Evolutionary conservation across 2,888 invertebrate genomes (phyloP), one percentile per base, ranked within the genome.

Genomic region (Phengaris alcon): DNA sequence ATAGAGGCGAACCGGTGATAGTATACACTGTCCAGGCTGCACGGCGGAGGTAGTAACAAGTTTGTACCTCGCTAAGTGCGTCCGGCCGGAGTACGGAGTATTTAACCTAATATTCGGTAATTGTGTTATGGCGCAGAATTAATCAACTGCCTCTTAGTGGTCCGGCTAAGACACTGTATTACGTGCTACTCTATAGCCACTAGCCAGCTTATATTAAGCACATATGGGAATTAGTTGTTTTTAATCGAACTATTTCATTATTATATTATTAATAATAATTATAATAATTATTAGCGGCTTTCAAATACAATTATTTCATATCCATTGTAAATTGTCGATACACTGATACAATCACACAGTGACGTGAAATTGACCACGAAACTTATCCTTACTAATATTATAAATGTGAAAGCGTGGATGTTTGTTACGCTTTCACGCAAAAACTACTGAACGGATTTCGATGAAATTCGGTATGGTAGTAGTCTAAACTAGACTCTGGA

Each of bases 101-200:
- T 88, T 89, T 92, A 93, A 93, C 91, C 90, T 90, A 92, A 92
- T 93, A 91, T 90, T 89, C 87, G 84, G 85, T 91, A 88, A 93
- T 92, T 90, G 89, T 87, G 87, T 92, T 89, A 89, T 82, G 84
- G 88, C 87, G 85, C 86, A 86, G 88, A 87, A 88, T 87, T 90
- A 91, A 91, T 91, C 90, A 92, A 83, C 87, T 81, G 82, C 83
- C 84, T 86, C 88, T 86, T 86, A 81, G 84, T 85, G 86, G 86
- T 87, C 85, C 86, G 82, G 85, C 86, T 86, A 87, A 90, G 89
- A 87, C 85, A 44, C 35, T 35, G 35, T 35, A 35, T 3, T 35
- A 35, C 2, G 35, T 35, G 35, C 35, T 35, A 35, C 35, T 35
- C 35, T 35, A 35, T 44, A 84, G 76, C 80, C 82, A 85, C 22